These are phyloP conservation scores for Gambelia wislizenii DNA, from an alignment of 2,797 vertebrate species.

Conservation along the genomic window DNA sequence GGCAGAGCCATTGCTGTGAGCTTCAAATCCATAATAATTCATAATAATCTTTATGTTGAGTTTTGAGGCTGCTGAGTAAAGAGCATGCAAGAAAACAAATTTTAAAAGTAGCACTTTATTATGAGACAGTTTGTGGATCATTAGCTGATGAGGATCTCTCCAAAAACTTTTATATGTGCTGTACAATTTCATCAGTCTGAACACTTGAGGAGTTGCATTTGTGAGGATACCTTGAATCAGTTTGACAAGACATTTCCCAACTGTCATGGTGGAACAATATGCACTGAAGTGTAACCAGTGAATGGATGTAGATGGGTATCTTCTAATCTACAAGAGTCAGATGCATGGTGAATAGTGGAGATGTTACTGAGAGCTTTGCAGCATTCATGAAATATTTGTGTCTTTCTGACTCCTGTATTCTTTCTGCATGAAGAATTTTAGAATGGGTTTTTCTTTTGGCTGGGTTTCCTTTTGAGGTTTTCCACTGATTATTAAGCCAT, in stretches of 20 bases:
- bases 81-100: not conserved
- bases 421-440: not conserved
- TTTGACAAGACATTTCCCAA: not conserved
- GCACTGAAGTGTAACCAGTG: not conserved
- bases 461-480: not conserved
- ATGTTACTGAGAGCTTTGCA: not conserved
- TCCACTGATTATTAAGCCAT: too few species aligned
- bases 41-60: not conserved
- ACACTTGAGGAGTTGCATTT: not conserved
- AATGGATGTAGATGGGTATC: not conserved
- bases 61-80: not conserved
- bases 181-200: not conserved
- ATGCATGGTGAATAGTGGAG: not conserved
- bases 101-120: not conserved
- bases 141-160: not conserved
- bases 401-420: not conserved
- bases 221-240: not conserved
- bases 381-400: not conserved
- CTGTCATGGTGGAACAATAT: not conserved
- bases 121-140: not conserved
- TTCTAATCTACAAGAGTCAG: not conserved
- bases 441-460: not conserved
- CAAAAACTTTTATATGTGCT: not conserved
- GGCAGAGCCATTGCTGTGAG: not conserved
- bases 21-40: not conserved